Conservation (phyloP, 2,113 vertebrate genomes). For the Cyprinodon brontotheroides region DNA sequence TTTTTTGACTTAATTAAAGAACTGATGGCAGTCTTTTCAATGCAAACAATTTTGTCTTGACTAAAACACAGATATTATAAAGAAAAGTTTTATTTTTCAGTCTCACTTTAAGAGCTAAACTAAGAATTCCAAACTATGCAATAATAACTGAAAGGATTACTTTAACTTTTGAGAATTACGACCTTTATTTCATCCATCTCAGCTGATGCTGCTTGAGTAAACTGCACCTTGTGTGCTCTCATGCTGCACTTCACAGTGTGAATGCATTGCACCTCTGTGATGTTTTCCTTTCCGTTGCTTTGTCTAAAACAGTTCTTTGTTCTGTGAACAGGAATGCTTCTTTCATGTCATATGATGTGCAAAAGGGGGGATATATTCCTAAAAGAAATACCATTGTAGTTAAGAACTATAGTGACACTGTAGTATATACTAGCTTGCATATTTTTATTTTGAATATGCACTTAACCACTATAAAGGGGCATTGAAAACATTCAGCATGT, state of each 20-base stretch:
- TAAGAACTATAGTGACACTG: slow-evolving; percentile 72
- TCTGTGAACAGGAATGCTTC: slow-evolving; percentile 59
- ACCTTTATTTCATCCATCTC: slow-evolving; percentile 66
- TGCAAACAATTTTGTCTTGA: slow-evolving; percentile 29
- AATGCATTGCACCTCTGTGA: slow-evolving; percentile 51
- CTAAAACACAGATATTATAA: slow-evolving; percentile 51
- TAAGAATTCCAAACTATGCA: slow-evolving; percentile 85
- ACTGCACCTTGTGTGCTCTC: slow-evolving; percentile 61
- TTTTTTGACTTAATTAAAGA: slow-evolving; percentile 24
- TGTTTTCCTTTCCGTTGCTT: slow-evolving; percentile 53
- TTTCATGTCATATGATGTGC: slow-evolving; percentile 43
- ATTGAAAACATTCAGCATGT: slow-evolving; percentile 79
- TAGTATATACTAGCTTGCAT: slow-evolving; percentile 67
- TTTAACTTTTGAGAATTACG: too few species aligned
- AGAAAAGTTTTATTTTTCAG: slow-evolving; percentile 67
- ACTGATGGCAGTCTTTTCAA: slow-evolving; percentile 37
- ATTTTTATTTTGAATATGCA: slow-evolving; percentile 79
- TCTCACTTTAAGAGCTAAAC: slow-evolving; percentile 76
- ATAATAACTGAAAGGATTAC: slow-evolving; percentile 78
- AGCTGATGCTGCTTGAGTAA: slow-evolving; percentile 67
- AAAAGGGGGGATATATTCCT: slow-evolving; percentile 49
- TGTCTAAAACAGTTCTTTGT: slow-evolving; percentile 44
- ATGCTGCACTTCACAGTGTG: slow-evolving; percentile 54
- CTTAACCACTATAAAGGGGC: slow-evolving; percentile 84
- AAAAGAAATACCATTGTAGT: slow-evolving; percentile 60